These are phyloP conservation scores for Phrynocephalus forsythii DNA, from an alignment of 2,797 vertebrate genomes.

Conservation along the genomic window DNA sequence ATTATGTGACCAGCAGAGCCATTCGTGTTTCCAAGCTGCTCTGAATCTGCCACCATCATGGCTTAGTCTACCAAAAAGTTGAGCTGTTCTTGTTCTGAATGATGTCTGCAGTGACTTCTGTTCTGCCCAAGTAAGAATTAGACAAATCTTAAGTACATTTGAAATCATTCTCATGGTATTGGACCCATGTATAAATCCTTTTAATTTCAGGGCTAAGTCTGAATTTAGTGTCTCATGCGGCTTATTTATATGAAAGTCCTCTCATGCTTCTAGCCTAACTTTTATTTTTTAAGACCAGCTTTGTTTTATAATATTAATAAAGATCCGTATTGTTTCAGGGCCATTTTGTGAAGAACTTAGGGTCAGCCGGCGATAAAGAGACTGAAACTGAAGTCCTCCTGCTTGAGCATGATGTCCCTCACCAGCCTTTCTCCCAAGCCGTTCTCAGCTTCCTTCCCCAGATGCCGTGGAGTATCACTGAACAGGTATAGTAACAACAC, in stretches of 20 bases:
- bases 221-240: not conserved
- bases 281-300: not conserved
- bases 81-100: not conserved
- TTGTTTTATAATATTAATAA: not conserved
- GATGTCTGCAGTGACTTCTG: not conserved
- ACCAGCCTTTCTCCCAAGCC: slow-evolving; percentile 92
- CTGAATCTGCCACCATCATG: not conserved
- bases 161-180: not conserved
- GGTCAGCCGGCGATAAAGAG: slow-evolving; percentile 91
- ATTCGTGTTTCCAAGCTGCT: not conserved
- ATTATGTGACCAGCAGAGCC: not conserved
- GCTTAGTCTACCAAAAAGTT: not conserved
- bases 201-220: not conserved
- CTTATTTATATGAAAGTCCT: not conserved
- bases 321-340: slow-evolving; percentile 80
- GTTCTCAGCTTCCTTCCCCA: slow-evolving; percentile 95
- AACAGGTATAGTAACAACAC: slow-evolving; percentile 79
- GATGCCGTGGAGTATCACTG: slow-evolving; percentile 93
- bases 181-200: too few relatives aligned
- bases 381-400: slow-evolving; percentile 95
- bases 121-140: not conserved
- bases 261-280: not conserved
- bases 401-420: slow-evolving; percentile 97
- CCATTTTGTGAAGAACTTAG: slow-evolving; percentile 95
- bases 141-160: not conserved